Evolutionary conservation across 2,888 invertebrate genomes (phyloP), one percentile per base, ranked within the genome.

Genomic region (Spilarctia lutea): DNA sequence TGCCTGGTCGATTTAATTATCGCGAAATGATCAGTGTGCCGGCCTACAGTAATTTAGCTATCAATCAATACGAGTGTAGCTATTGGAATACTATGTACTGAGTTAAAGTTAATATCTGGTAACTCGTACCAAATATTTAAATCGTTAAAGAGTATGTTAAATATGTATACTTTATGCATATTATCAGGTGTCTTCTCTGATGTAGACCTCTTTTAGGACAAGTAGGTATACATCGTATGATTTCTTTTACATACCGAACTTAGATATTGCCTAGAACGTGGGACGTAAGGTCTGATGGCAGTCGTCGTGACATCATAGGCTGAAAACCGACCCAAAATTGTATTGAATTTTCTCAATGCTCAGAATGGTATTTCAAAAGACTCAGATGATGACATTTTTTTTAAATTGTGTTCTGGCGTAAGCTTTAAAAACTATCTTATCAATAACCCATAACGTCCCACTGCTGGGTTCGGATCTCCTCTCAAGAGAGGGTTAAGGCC

Each of bases 1-100:
- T 96, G 95, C 93, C 94, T 91, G 91, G 92, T 87, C 93, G 91
- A 96, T 96, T 96, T 96, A 96, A 96, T 96, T 96, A 96, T 95
- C 91, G 91, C 90, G 83, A 95, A 96, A 96, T 95, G 93, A 96
- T 96, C 95, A 91, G 91, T 92, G 88, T 93, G 91, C 93, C 91
- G 92, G 94, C 92, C 93, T 94, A 91, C 90, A 81, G 93, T 93
- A 96, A 96, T 96, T 96, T 96, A 94, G 91, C 95, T 94, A 96
- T 96, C 96, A 96, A 94, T 96, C 96, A 96, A 91, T 87, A 86
- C 63, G 86, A 87, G 89, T 88, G 88, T 89, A 86, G 86, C 86
- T 91, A 91, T 91, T 89, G 92, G 88, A 89, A 86, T 85, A 87
- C 83, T 52, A 27, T 65, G 71, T 76, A 76, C 30, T 16, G 80